phyloP scores from a whole-genome alignment of 2,113 vertebrate species.

The Melanocharis versteri region DNA sequence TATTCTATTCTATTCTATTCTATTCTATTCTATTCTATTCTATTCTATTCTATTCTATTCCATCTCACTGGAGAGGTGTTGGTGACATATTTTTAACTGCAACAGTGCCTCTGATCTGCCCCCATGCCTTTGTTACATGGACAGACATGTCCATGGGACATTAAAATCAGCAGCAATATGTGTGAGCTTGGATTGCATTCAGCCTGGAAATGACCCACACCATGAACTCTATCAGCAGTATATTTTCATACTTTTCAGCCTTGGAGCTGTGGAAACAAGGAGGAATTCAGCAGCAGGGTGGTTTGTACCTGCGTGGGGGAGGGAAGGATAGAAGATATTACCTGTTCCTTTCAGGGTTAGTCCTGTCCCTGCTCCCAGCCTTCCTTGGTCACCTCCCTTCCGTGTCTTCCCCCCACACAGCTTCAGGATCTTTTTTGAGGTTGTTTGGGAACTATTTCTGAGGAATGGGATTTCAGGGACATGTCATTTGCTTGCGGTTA shows the following conservation, averaged over 20 bases:
- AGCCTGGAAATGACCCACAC: not conserved
- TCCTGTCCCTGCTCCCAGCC: not conserved
- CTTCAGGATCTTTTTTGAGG: not conserved
- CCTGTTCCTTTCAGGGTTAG: not conserved
- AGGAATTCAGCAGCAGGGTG: not conserved
- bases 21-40: not conserved
- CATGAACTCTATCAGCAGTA: not conserved
- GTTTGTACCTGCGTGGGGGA: not conserved
- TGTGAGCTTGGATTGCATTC: not conserved
- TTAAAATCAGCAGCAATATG: not conserved
- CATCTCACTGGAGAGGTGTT: not conserved
- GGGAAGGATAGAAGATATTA: not conserved
- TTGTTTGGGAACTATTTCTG: not conserved
- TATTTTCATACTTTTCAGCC: not conserved
- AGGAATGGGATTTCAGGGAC: not conserved
- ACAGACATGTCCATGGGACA: not conserved
- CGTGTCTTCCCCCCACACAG: not conserved
- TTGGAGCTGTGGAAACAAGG: not conserved
- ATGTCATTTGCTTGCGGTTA: not conserved
- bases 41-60: not conserved
- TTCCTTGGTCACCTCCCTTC: not conserved
- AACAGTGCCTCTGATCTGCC: not conserved
- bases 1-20: not conserved
- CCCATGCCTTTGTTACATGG: not conserved
- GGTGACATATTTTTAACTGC: not conserved